These are phyloP conservation scores for Arvicola amphibius DNA, from an alignment of 2,797 vertebrate species.

Conservation along the genomic window DNA sequence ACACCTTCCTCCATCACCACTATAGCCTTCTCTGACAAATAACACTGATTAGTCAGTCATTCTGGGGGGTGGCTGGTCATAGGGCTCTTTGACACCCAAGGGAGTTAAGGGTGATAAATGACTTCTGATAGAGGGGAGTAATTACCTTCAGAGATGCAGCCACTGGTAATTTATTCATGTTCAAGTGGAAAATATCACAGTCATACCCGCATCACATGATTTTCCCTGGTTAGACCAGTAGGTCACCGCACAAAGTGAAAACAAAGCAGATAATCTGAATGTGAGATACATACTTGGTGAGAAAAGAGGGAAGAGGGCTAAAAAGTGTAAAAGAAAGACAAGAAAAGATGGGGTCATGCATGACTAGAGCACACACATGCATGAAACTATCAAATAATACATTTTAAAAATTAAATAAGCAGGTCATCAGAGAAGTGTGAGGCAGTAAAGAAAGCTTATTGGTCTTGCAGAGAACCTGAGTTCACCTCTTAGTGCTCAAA, in stretches of 20 bases:
- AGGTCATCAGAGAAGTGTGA: background rate
- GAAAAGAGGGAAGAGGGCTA: too few species aligned
- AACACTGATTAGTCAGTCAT: too few species aligned
- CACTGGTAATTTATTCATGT: background rate
- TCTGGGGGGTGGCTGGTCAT: too few species aligned
- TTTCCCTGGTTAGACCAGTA: background rate
- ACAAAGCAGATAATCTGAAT: background rate
- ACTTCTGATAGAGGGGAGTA: background rate
- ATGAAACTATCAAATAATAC: background rate
- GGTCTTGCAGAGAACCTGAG: background rate
- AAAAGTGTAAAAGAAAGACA: background rate
- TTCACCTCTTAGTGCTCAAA: too few species aligned
- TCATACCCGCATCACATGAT: background rate
- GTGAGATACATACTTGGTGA: background rate
- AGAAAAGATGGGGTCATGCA: too few species aligned
- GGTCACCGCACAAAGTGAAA: too few species aligned
- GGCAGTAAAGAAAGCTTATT: background rate
- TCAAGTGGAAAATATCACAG: background rate
- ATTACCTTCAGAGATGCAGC: too few species aligned
- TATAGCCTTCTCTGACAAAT: too few species aligned
- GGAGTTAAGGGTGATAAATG: fast-evolving
- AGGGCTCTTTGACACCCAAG: too few species aligned
- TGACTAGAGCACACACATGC: too few species aligned
- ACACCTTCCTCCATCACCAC: background rate
- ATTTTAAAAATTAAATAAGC: background rate